Conservation (phyloP, 2,888 invertebrate species). For the Apamea sordens region DNA sequence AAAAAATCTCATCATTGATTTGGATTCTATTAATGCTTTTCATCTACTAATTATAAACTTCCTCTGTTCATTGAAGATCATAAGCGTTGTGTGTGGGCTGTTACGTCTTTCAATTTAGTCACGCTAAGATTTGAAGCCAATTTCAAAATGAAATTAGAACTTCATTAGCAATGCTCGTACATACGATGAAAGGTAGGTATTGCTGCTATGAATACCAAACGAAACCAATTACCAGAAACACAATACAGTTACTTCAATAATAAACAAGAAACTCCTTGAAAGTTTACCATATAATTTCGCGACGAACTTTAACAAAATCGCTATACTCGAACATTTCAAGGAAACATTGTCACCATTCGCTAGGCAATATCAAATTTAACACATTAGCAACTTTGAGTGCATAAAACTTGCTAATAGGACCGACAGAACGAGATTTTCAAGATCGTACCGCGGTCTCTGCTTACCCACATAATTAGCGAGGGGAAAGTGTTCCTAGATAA, state of each 20-base stretch:
- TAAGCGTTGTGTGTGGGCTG: conserved; percentile 10
- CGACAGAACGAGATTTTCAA: conserved; percentile 68
- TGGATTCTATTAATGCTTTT: conserved; percentile 2
- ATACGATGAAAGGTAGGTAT: not conserved
- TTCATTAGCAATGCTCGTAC: not conserved
- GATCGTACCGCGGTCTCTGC: conserved; percentile 64
- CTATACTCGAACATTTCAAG: conserved; percentile 24
- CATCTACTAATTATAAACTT: conserved; percentile 23
- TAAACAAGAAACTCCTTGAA: conserved; percentile 4
- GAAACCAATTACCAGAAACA: not conserved
- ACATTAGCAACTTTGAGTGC: conserved; percentile 50
- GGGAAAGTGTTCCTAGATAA: conserved; percentile 80
- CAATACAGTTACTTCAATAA: conserved; percentile 3
- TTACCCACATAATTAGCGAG: conserved; percentile 75
- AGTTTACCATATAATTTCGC: conserved; percentile 22
- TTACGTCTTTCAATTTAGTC: conserved; percentile 6
- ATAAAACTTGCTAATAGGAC: conserved; percentile 63
- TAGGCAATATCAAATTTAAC: conserved; percentile 47
- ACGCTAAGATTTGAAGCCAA: conserved; percentile 1
- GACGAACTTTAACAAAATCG: conserved; percentile 23
- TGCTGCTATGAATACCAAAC: not conserved
- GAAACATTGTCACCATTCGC: conserved; percentile 43
- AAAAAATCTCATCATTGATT: not conserved
- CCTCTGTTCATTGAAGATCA: conserved; percentile 17
- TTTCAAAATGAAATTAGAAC: not conserved